A percentile compares a stretch with the other conserved stretches of the same genome.
phyloP scores from a whole-genome alignment of 1,140 invertebrate genomes.

The Heliconius himera region DNA sequence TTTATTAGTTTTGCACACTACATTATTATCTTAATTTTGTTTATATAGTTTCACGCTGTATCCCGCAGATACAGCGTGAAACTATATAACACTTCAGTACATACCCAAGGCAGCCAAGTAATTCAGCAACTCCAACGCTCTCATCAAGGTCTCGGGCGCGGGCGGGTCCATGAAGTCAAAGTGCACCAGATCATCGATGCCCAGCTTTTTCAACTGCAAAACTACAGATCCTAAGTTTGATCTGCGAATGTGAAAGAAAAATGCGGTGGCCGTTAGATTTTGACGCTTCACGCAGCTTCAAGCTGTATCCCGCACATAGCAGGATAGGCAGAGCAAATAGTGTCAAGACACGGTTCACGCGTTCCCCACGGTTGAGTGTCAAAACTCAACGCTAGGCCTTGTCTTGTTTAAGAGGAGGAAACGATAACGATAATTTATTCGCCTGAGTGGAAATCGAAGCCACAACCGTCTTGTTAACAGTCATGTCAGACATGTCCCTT shows the following conservation, averaged over 20 bases:
- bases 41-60: not conserved
- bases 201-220: slow-evolving; percentile 98
- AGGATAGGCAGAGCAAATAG: not conserved
- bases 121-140: slow-evolving; percentile 98
- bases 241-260: slow-evolving; percentile 74
- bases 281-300: not conserved
- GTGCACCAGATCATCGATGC: slow-evolving; percentile 99
- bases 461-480: no score
- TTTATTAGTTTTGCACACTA: no score
- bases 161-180: slow-evolving; percentile 99
- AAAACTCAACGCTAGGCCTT: no score
- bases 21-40: not conserved
- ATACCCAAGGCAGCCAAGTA: slow-evolving; percentile 94
- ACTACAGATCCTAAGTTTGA: slow-evolving; percentile 98
- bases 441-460: no score
- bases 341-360: no score
- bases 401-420: no score
- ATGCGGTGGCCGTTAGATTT: slow-evolving; percentile 44
- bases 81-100: slow-evolving; percentile 35
- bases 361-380: no score
- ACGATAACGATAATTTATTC: no score
- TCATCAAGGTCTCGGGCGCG: slow-evolving; percentile 99
- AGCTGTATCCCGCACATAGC: not conserved
- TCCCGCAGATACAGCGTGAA: not conserved
- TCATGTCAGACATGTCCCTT: no score